Conservation (phyloP, 2,888 invertebrate genomes). For the Anorthoa munda region DNA sequence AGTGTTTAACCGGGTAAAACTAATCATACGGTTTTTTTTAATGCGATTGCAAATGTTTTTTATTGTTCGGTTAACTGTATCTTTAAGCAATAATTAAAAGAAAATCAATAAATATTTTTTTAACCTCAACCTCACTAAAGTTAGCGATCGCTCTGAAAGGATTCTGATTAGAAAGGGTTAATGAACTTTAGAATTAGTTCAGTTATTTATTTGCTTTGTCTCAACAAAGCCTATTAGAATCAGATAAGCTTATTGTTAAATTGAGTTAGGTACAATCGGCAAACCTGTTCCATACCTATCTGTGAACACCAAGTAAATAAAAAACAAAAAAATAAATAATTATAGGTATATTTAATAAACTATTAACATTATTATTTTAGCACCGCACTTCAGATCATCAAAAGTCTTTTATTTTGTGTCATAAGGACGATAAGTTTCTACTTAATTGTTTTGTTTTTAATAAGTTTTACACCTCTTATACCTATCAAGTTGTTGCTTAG, state of each 20-base stretch:
- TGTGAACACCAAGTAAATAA: neutral
- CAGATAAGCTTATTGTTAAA: conserved; percentile 19
- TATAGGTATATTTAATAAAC: too few relatives aligned
- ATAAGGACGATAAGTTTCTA: neutral
- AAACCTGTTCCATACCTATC: neutral
- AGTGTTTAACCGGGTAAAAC: too few relatives aligned
- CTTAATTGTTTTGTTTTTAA: too few relatives aligned
- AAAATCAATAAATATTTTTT: conserved; percentile 3
- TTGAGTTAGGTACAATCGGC: neutral
- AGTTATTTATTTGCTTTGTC: conserved; percentile 3
- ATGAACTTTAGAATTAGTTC: conserved; percentile 38
- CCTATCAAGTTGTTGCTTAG: neutral
- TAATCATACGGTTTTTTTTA: too few relatives aligned
- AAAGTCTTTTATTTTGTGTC: neutral
- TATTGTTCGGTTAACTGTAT: too few relatives aligned
- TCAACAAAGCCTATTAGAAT: conserved; percentile 15
- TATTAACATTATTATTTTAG: too few relatives aligned
- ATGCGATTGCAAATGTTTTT: too few relatives aligned
- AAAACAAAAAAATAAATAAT: neutral
- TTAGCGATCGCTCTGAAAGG: conserved; percentile 35
- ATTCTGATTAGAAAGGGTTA: conserved; percentile 27
- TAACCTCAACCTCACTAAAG: neutral
- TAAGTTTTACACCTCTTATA: neutral
- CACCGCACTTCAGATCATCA: neutral
- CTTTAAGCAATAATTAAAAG: too few relatives aligned